Percentiles rank a stretch among this genome's conserved stretches.
phyloP scores from a whole-genome alignment of 1,140 invertebrate species.

The Lordiphosa mommai region DNA sequence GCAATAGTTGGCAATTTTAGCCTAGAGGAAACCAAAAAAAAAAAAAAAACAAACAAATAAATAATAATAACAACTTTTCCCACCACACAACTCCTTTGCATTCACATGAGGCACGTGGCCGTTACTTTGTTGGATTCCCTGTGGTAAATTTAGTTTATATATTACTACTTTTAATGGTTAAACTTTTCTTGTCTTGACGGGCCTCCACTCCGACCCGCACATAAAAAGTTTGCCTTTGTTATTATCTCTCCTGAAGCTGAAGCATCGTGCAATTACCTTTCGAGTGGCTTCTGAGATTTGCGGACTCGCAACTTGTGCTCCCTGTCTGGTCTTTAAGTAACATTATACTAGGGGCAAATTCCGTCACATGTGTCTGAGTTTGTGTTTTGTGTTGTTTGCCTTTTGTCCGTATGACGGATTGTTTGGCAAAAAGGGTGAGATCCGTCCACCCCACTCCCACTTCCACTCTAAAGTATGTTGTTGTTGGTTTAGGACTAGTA shows the following conservation, averaged over 20 bases:
- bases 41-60: neutral
- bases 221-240: slow-evolving; percentile 70
- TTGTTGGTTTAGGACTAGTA: slow-evolving; percentile 58
- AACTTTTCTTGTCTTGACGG: slow-evolving; percentile 42
- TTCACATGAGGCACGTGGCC: slow-evolving; percentile 26
- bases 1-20: slow-evolving; percentile 99
- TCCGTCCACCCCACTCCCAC: neutral
- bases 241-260: slow-evolving; percentile 61
- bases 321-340: slow-evolving; percentile 37
- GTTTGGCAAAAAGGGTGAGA: slow-evolving; percentile 32
- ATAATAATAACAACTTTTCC: slow-evolving; percentile 5
- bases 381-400: slow-evolving; percentile 27
- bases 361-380: slow-evolving; percentile 19
- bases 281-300: slow-evolving; percentile 67
- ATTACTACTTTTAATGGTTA: slow-evolving; percentile 76
- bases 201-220: neutral
- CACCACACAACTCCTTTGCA: neutral
- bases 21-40: slow-evolving; percentile 80
- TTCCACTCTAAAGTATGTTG: neutral
- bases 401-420: slow-evolving; percentile 36
- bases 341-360: slow-evolving; percentile 18
- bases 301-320: slow-evolving; percentile 3
- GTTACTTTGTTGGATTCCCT: slow-evolving; percentile 40
- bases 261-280: slow-evolving; percentile 70
- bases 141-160: slow-evolving; percentile 94